phyloP scores from a whole-genome alignment of 2,113 vertebrate genomes.

The Marmota flaviventris region DNA sequence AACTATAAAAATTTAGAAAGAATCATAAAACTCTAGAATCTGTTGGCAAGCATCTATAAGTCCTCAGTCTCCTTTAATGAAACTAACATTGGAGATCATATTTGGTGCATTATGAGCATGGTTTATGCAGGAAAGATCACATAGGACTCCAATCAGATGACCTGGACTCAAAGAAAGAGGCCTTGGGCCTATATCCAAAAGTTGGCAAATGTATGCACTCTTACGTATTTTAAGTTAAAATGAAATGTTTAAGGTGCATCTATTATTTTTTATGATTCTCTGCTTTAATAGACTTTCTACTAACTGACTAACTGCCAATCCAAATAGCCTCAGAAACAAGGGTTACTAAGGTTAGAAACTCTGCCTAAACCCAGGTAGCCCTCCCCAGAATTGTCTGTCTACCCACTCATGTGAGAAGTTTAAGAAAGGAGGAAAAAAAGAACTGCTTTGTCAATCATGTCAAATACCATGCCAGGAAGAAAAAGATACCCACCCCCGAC shows the following conservation, averaged over 20 bases:
- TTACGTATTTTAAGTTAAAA: conserved; percentile 54
- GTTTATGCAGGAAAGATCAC: conserved; percentile 43
- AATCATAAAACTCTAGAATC: conserved; percentile 74
- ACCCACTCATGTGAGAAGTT: background rate
- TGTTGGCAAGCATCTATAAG: conserved; percentile 67
- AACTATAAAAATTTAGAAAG: conserved; percentile 78
- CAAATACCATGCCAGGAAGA: background rate
- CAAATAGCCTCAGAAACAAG: background rate
- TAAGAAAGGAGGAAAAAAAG: background rate
- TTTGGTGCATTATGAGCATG: conserved; percentile 33
- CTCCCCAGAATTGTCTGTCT: background rate
- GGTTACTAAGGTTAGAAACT: background rate
- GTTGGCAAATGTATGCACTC: conserved; percentile 9
- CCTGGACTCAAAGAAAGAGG: conserved; percentile 3
- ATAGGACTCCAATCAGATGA: conserved; percentile 44
- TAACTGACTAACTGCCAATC: conserved; percentile 29
- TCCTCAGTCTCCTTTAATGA: conserved; percentile 63
- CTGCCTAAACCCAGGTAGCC: background rate
- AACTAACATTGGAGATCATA: conserved; percentile 52
- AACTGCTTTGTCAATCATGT: background rate
- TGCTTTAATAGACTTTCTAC: conserved; percentile 66
- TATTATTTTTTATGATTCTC: conserved; percentile 69
- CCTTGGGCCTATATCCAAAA: conserved; percentile 10
- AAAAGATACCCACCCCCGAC: background rate
- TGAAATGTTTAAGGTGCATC: conserved; percentile 39